Conservation (phyloP, 2,888 invertebrate genomes). For the Scrobipalpa atriplicella region DNA sequence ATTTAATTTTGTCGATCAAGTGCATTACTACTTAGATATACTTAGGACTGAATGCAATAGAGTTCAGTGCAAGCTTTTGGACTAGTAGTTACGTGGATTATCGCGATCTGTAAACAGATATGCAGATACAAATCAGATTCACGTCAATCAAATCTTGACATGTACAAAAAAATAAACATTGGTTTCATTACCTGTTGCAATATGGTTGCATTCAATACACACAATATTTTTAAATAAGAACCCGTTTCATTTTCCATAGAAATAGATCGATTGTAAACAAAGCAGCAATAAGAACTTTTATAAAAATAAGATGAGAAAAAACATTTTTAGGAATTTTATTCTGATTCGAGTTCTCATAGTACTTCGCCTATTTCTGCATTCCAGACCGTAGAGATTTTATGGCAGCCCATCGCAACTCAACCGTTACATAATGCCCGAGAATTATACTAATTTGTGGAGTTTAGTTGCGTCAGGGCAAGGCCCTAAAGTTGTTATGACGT, state of each 20-base stretch:
- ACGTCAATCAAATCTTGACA: background rate
- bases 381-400: conserved; percentile 29
- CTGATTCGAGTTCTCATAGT: conserved; percentile 22
- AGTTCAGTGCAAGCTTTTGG: background rate
- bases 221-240: too few relatives aligned
- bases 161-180: too few relatives aligned
- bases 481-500: conserved; percentile 9
- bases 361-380: conserved; percentile 24
- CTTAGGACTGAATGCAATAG: too few relatives aligned
- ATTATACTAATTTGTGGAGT: conserved; percentile 25
- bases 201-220: too few relatives aligned
- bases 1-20: too few relatives aligned
- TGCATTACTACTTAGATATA: too few relatives aligned
- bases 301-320: background rate
- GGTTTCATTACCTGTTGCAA: too few relatives aligned
- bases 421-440: conserved; percentile 27
- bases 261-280: background rate
- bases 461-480: conserved; percentile 12
- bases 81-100: too few relatives aligned
- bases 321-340: too few relatives aligned
- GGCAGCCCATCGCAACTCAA: conserved; percentile 19
- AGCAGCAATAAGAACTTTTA: background rate
- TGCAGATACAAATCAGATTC: background rate
- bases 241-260: background rate
- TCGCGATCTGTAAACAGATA: background rate